Percentiles rank a stretch among this genome's conserved stretches.
phyloP scores from a whole-genome alignment of 2,888 invertebrate genomes.

The Thecocarcelia acutangulata region DNA sequence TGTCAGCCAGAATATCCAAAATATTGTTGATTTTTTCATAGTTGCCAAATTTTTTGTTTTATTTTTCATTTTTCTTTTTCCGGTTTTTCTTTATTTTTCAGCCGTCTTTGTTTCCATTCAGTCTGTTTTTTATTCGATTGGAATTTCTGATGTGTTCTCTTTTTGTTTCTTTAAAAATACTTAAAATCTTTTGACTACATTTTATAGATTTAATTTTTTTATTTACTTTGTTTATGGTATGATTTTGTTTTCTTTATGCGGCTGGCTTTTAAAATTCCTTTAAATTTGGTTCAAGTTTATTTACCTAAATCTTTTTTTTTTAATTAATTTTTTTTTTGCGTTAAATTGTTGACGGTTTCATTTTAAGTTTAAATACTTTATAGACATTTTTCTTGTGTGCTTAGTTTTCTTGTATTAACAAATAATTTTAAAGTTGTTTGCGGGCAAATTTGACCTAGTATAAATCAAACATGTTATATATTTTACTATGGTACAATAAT shows the following conservation, averaged over 20 bases:
- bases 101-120: slow-evolving; percentile 27
- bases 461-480: too few species aligned
- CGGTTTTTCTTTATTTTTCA: background rate
- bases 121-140: slow-evolving; percentile 2
- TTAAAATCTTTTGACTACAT: slow-evolving; percentile 47
- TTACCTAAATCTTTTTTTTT: slow-evolving; percentile 34
- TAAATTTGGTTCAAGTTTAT: slow-evolving; percentile 40
- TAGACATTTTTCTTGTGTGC: background rate
- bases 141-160: slow-evolving; percentile 11
- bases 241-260: slow-evolving; percentile 35
- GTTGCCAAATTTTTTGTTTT: slow-evolving; percentile 46
- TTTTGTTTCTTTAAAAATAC: slow-evolving; percentile 29
- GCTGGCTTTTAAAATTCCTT: slow-evolving; percentile 57
- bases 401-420: too few species aligned
- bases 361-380: slow-evolving; percentile 24
- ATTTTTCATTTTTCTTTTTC: slow-evolving; percentile 40
- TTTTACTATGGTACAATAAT: too few species aligned
- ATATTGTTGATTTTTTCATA: slow-evolving; percentile 72
- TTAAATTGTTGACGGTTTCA: slow-evolving; percentile 48
- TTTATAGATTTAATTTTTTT: slow-evolving; percentile 53
- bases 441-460: too few species aligned
- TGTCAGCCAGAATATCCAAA: slow-evolving; percentile 78
- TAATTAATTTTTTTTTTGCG: slow-evolving; percentile 34
- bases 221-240: slow-evolving; percentile 36
- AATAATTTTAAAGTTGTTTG: too few species aligned